Percentiles rank a stretch among this genome's conserved stretches.
Conservation (phyloP, 2,113 vertebrate species). For the Dasyornis broadbenti region DNA sequence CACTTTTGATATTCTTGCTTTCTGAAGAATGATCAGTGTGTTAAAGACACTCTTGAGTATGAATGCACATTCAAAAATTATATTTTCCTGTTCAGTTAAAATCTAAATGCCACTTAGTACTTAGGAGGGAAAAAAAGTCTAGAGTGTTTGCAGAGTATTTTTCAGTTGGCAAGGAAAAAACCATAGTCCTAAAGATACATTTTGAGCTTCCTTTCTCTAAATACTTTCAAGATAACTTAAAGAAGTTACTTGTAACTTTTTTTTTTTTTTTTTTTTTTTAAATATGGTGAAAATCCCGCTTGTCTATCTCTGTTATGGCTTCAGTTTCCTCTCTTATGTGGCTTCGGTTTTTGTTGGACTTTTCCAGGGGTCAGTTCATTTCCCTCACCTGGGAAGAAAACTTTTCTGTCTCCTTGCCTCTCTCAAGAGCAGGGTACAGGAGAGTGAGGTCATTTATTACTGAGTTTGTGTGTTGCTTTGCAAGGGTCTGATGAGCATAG, state of each 20-base stretch:
- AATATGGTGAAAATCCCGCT: fast-evolving
- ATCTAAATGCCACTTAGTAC: neutral
- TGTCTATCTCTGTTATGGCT: neutral
- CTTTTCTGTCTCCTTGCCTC: neutral
- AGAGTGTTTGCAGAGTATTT: neutral
- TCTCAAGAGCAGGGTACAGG: neutral
- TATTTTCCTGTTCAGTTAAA: neutral
- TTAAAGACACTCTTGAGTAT: neutral
- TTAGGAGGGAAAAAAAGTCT: neutral
- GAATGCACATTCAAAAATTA: neutral
- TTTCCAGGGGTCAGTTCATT: neutral
- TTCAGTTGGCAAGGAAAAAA: neutral
- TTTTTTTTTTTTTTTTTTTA: neutral
- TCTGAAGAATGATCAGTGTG: neutral
- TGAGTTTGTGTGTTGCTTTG: neutral
- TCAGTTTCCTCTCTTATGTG: neutral
- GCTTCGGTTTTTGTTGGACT: neutral
- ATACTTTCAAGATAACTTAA: neutral
- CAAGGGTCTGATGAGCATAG: neutral
- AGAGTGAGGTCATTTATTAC: neutral
- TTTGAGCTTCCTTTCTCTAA: neutral
- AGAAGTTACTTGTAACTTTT: neutral
- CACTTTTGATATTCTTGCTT: neutral
- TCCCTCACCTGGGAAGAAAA: neutral
- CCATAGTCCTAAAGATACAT: neutral